Conservation (phyloP, 2,797 vertebrate genomes). For the Cuniculus paca region DNA sequence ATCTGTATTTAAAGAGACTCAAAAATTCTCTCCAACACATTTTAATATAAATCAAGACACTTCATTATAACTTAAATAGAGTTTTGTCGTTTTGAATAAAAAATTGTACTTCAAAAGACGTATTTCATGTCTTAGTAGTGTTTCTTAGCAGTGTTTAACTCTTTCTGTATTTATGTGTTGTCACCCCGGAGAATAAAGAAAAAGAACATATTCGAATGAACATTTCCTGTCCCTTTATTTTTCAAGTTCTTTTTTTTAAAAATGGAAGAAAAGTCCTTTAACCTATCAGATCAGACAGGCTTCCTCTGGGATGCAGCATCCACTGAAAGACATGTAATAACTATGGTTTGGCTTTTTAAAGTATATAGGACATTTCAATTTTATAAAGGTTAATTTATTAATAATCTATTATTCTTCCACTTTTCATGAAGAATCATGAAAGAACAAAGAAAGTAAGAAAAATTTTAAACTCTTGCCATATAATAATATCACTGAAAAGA, state of each 20-base stretch:
- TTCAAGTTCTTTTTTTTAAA: conserved; percentile 56
- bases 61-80: not conserved
- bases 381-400: conserved; percentile 53
- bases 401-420: conserved; percentile 52
- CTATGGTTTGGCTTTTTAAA: conserved; percentile 48
- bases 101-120: conserved; percentile 24
- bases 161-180: not conserved
- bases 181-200: conserved; percentile 32
- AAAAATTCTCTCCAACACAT: conserved; percentile 46
- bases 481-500: conserved; percentile 48
- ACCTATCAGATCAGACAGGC: not conserved
- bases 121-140: not conserved
- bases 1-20: conserved; percentile 40
- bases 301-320: conserved; percentile 27
- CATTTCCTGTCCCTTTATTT: conserved; percentile 51
- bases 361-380: conserved; percentile 46
- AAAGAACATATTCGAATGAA: not conserved
- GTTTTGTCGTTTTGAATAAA: conserved; percentile 49
- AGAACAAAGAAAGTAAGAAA: conserved; percentile 66
- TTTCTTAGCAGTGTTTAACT: not conserved
- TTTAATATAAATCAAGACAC: conserved; percentile 36
- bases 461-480: conserved; percentile 31
- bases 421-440: conserved; percentile 62
- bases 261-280: conserved; percentile 6
- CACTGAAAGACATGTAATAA: conserved; percentile 45